These are phyloP conservation scores for Lophura nycthemera DNA, from an alignment of 2,113 vertebrate species.

Conservation along the genomic window DNA sequence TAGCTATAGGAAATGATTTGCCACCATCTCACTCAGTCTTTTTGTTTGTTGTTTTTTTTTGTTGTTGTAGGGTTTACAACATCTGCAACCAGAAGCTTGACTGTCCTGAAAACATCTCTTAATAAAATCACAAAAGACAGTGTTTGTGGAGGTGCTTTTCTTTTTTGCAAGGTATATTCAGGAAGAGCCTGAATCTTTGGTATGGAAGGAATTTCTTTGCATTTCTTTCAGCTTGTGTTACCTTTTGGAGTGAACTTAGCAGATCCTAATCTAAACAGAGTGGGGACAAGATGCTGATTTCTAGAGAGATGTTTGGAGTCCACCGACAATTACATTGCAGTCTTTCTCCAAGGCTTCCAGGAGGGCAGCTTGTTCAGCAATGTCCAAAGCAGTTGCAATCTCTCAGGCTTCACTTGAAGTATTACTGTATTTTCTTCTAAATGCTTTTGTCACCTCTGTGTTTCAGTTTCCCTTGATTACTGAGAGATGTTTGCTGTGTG, in stretches of 20 bases:
- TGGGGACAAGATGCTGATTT: not conserved
- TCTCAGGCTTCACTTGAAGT: not conserved
- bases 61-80: slow-evolving; percentile 69
- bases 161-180: not conserved
- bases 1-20: not conserved
- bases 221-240: not conserved
- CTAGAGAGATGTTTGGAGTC: not conserved
- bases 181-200: not conserved
- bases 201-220: not conserved
- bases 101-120: slow-evolving; percentile 68
- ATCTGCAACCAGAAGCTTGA: slow-evolving; percentile 53
- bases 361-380: not conserved
- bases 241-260: not conserved
- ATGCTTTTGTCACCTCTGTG: not conserved
- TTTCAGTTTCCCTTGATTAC: not conserved
- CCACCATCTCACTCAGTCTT: not conserved
- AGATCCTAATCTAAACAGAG: not conserved
- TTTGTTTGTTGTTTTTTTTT: slow-evolving; percentile 23
- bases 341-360: not conserved
- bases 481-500: not conserved
- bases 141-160: not conserved
- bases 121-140: slow-evolving; percentile 78
- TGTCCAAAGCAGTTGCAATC: not conserved
- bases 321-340: not conserved
- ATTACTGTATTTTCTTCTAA: not conserved